Evolutionary conservation across 2,888 invertebrate genomes (phyloP), one percentile per base, ranked within the genome.

Genomic region (Sminthurinus aureus): DNA sequence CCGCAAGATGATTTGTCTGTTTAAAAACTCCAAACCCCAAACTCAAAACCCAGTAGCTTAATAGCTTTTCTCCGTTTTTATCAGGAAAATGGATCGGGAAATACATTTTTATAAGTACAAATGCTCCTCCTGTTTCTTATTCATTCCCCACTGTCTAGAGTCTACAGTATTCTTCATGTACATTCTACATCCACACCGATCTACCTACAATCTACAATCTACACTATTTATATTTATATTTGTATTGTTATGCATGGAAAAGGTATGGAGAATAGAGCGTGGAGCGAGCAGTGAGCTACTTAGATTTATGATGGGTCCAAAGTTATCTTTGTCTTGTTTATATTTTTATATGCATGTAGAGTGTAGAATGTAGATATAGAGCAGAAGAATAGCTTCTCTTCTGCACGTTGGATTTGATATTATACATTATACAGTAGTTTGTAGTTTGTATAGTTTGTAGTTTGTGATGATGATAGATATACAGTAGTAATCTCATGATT

Each of bases 31-130:
- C n/a, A n/a, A n/a, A n/a, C n/a, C n/a, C n/a, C n/a, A n/a, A n/a
- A n/a, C n/a, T n/a, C n/a, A n/a, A n/a, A 81, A 80, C 80, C 81
- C 81, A 81, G 81, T 74, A 81, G 81, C 81, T 81, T 81, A 81
- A 81, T 81, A 81, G 81, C 81, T 81, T 81, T 81, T 81, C 81
- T 75, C 74, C 75, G 75, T 81, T 81, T 81, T 81, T 81, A 81
- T 81, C 81, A 75, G 22, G 81, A 81, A 81, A 81, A 81, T 81
- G 81, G 81, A 81, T 81, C 81, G 81, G 81, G 75, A 81, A 81
- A 38, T 38, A 81, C 81, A 81, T 81, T 75, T 81, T 66, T 79
- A 51, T 79, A 79, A 79, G 79, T 79, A 79, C 50, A 58, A 77
- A 77, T 77, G 58, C 52, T 58, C 58, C 24, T 15, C 15, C 50